A percentile compares a stretch with the other conserved stretches of the same genome.
These are phyloP conservation scores for Sarcophaga caerulescens DNA, from an alignment of 2,888 invertebrate species.

Conservation along the genomic window DNA sequence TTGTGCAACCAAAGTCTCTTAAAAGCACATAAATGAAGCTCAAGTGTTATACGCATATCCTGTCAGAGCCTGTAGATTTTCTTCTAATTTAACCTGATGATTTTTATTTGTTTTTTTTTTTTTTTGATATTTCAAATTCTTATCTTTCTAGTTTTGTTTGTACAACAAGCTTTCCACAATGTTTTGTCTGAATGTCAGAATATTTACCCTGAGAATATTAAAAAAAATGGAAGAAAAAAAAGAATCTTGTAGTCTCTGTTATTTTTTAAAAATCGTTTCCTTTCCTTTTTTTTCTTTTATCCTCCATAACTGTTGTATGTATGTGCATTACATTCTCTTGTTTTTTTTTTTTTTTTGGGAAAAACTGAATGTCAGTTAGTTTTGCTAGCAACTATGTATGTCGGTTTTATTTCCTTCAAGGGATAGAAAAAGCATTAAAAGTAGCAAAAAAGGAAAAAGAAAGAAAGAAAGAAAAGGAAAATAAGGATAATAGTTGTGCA, in stretches of 20 bases:
- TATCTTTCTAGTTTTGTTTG: not conserved
- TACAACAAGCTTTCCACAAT: not conserved
- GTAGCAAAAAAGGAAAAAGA: not conserved
- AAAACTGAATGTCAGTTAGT: not conserved
- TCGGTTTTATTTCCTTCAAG: not conserved
- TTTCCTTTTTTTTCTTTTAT: not conserved
- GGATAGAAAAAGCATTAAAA: not conserved
- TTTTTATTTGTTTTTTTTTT: not conserved
- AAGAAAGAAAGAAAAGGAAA: not conserved
- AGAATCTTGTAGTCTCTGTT: too few species aligned
- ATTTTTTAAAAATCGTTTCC: not conserved
- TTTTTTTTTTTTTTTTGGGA: not conserved
- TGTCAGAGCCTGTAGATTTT: too few species aligned
- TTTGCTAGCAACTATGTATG: constrained; percentile 33
- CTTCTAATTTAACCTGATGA: too few species aligned
- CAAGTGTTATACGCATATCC: too few species aligned
- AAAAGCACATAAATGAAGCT: too few species aligned
- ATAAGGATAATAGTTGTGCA: constrained; percentile 9
- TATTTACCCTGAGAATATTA: not conserved
- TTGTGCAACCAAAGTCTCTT: too few species aligned
- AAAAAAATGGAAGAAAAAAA: not conserved
- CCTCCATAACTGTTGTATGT: not conserved
- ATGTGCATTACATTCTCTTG: not conserved
- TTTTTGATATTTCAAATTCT: not conserved
- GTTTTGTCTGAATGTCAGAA: not conserved